These are phyloP conservation scores for Lepilemur septentrionalis DNA, from an alignment of 2,797 vertebrate species.

Conservation along the genomic window DNA sequence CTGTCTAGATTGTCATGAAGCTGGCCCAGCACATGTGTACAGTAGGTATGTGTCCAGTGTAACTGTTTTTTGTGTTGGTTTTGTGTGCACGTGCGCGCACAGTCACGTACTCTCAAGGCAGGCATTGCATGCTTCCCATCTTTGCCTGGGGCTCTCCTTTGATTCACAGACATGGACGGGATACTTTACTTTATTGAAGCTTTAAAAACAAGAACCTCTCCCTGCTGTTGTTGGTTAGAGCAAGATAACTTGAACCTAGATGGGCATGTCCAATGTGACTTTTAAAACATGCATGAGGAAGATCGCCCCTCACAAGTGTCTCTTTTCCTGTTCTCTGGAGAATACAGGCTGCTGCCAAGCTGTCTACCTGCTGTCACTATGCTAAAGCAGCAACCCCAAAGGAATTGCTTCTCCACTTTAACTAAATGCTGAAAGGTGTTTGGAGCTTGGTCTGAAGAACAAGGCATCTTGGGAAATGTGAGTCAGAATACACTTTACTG, in stretches of 20 bases:
- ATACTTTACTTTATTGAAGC: conserved; percentile 7
- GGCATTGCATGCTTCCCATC: not conserved
- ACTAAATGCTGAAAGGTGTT: conserved; percentile 60
- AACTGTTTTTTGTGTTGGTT: not conserved
- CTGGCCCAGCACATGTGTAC: not conserved
- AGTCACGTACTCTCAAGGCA: not conserved
- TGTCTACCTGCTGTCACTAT: conserved; percentile 60
- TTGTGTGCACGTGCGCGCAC: not conserved
- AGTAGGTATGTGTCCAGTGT: not conserved
- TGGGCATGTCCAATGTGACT: conserved; percentile 11
- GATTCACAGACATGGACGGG: not conserved
- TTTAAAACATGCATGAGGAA: conserved; percentile 32
- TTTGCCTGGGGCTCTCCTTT: conserved; percentile 8
- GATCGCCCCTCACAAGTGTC: conserved; percentile 10
- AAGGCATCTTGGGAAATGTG: conserved; percentile 60
- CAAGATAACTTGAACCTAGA: conserved; percentile 53
- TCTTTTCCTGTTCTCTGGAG: conserved; percentile 48
- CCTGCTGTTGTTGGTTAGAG: not conserved
- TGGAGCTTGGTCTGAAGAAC: conserved; percentile 68
- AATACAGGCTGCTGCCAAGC: conserved; percentile 43
- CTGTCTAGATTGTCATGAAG: not conserved
- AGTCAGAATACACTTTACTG: conserved; percentile 37
- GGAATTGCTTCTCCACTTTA: conserved; percentile 69
- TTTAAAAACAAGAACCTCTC: conserved; percentile 35
- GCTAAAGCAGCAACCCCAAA: conserved; percentile 77